phyloP scores from a whole-genome alignment of 1,140 invertebrate species.

The Aphelenchoides avenae region DNA sequence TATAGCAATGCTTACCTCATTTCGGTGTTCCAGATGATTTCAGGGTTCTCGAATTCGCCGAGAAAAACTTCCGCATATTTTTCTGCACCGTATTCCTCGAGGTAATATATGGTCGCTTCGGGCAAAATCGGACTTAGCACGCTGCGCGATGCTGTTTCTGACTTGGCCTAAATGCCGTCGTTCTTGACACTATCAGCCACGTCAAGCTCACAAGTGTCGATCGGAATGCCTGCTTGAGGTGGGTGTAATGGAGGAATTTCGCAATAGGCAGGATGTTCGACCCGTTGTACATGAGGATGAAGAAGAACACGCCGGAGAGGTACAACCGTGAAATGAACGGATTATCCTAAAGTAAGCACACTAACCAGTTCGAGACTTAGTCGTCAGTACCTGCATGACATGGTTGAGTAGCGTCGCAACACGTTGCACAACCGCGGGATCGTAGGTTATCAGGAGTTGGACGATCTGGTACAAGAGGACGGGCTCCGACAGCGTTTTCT shows the following conservation, averaged over 20 bases:
- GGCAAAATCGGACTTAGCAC: constrained; percentile 86
- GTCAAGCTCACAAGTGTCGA: constrained; percentile 38
- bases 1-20: constrained; percentile 12
- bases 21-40: constrained; percentile 74
- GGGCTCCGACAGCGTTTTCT: constrained; percentile 79
- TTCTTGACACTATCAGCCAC: constrained; percentile 14
- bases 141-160: constrained; percentile 56
- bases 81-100: constrained; percentile 95
- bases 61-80: constrained; percentile 98
- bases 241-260: constrained; percentile 84
- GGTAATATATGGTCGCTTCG: constrained; percentile 97
- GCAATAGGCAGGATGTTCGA: constrained; percentile 94
- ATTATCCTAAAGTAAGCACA: constrained; percentile 82
- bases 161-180: constrained; percentile 58
- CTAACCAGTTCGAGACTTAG: not conserved
- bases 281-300: constrained; percentile 98
- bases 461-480: constrained; percentile 88
- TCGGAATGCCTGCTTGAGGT: constrained; percentile 82
- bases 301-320: constrained; percentile 92
- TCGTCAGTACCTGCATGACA: constrained; percentile 45
- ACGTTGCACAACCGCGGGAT: constrained; percentile 89
- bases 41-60: constrained; percentile 97
- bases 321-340: constrained; percentile 87
- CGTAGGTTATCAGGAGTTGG: constrained; percentile 88
- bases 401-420: constrained; percentile 70